Evolutionary conservation across 2,888 invertebrate species (phyloP), one percentile per base, ranked within the genome.

Genomic region (Lochmaea crataegi): DNA sequence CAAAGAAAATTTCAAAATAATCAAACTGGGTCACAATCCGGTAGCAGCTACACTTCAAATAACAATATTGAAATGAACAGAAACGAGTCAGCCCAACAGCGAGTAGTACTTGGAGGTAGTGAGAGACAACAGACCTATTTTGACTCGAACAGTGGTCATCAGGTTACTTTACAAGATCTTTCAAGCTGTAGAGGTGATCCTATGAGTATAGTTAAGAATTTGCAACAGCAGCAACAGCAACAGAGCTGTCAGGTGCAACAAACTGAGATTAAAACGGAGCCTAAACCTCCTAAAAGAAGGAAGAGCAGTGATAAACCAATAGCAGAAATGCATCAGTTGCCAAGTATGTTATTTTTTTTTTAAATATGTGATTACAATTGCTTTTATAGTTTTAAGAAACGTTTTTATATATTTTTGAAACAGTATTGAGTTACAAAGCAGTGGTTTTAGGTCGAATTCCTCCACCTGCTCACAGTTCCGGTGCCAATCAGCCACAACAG

Each of bases 121-220:
- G 88, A 88, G 77, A 88, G 91, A 75, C 92, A 92, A 83, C 91
- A 90, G 78, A 86, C 90, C 72, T 93, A 92, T 86, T 92, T 92
- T 84, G 93, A 93, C 82, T 87, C 90, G 65, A 90, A 86, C 83
- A 89, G 89, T 82, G 89, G 84, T 79, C 89, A 86, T 79, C 90
- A 89, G 80, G 89, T 90, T 26, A 90, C 91, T 42, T 87, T 93
- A 81, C 93, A 93, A 86, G 93, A 93, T 86, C 86, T 93, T 68
- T 92, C 92, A 73, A 92, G 93, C 84, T 93, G 93, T 84, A 88
- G 93, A 60, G 93, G 92, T 41, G 93, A 93, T 84, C 92, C 93
- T 4, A 93, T 93, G 92, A 92, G 91, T 83, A 92, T 93, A 83
- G 93, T 93, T 42, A 93, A 93, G 85, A 93, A 92, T 85, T 87